These are phyloP conservation scores for Centropus bengalensis DNA, from an alignment of 2,113 vertebrate species.

Conservation along the genomic window DNA sequence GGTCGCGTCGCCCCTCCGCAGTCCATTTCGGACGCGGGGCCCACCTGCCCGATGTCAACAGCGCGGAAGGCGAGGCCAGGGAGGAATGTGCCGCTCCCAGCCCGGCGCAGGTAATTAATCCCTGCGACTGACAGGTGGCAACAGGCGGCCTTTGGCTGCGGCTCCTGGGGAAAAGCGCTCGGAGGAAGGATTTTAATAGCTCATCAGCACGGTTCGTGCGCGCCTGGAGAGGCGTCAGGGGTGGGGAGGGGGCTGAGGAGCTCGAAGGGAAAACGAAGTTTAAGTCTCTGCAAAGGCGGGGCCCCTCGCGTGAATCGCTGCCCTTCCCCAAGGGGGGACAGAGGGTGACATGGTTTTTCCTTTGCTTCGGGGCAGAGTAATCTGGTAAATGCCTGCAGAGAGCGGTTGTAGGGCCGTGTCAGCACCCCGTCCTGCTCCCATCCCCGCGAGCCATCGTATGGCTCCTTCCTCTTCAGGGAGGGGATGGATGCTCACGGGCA, in stretches of 20 bases:
- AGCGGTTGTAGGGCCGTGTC: not conserved
- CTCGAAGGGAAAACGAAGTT: not conserved
- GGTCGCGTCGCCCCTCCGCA: not conserved
- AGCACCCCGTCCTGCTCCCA: not conserved
- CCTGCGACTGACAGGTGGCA: conserved; percentile 85
- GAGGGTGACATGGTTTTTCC: not conserved
- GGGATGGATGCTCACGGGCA: fast-evolving
- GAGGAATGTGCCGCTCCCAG: conserved; percentile 84
- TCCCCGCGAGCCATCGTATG: fast-evolving
- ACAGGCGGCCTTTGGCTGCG: conserved; percentile 81
- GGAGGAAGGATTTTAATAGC: conserved; percentile 65
- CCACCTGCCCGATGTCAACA: conserved; percentile 82
- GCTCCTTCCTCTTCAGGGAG: not conserved
- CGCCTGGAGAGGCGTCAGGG: conserved; percentile 28
- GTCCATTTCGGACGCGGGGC: conserved; percentile 40
- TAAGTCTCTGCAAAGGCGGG: not conserved
- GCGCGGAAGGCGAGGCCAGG: conserved; percentile 74
- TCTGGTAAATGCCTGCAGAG: not conserved
- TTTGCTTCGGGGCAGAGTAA: not conserved
- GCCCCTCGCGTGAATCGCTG: not conserved
- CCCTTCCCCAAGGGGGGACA: not conserved
- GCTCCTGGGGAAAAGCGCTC: conserved; percentile 60
- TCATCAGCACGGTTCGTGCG: conserved; percentile 54
- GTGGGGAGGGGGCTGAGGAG: not conserved
- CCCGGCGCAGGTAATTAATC: conserved; percentile 84